phyloP scores from a whole-genome alignment of 2,797 vertebrate genomes.

The Protonibea diacanthus region DNA sequence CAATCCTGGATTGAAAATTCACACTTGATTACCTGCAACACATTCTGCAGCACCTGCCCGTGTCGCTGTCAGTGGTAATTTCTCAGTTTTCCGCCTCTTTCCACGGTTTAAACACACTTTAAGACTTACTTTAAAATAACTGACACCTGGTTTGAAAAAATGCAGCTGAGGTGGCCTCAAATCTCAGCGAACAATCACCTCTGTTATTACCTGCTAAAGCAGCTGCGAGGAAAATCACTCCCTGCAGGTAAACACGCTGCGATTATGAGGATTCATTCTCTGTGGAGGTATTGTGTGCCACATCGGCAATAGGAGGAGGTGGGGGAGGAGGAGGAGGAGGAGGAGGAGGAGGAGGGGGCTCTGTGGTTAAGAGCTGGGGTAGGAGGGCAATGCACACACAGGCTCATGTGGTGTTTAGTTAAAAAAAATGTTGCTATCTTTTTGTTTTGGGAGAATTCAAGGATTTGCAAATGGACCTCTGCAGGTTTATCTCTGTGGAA shows the following conservation, averaged over 20 bases:
- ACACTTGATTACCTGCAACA: not conserved
- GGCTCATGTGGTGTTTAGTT: not conserved
- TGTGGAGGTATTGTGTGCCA: conserved; percentile 90
- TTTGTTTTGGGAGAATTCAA: not conserved
- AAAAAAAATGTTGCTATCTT: not conserved
- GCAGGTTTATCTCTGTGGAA: not conserved
- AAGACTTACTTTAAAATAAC: not conserved
- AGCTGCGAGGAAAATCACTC: conserved; percentile 32
- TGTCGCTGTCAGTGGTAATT: rapidly evolving
- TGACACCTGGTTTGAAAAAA: not conserved
- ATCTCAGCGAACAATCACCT: conserved; percentile 1
- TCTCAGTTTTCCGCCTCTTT: not conserved
- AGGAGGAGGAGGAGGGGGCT: conserved; percentile 1
- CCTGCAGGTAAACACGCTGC: conserved; percentile 53
- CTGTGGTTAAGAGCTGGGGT: conserved; percentile 18
- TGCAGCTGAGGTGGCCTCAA: not conserved
- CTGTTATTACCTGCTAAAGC: conserved; percentile 26
- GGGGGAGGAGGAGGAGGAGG: conserved; percentile 15
- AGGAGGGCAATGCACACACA: conserved; percentile 22
- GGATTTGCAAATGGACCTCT: not conserved
- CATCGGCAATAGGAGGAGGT: conserved; percentile 86
- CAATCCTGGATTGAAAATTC: not conserved
- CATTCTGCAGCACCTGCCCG: not conserved
- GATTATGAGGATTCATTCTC: conserved; percentile 31
- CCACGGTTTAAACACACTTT: too few species aligned